Conservation (phyloP, 2,113 vertebrate genomes). For the Microtus richardsoni region DNA sequence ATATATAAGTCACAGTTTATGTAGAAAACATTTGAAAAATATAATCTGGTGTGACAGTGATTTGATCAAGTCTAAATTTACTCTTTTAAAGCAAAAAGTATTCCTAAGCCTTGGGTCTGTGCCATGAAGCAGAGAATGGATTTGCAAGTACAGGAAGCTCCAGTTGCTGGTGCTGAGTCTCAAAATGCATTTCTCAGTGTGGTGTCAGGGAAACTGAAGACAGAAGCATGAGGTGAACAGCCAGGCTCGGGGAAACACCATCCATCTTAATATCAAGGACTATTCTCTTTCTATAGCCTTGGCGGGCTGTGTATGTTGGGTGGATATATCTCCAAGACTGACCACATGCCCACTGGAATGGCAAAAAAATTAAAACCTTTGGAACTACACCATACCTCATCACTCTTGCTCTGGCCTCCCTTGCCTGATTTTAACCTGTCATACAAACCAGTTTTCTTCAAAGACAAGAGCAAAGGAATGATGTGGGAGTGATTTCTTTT, state of each 20-base stretch:
- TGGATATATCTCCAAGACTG: background rate
- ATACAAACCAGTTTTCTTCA: background rate
- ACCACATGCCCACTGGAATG: rapidly evolving
- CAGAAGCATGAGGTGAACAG: background rate
- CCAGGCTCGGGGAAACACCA: background rate
- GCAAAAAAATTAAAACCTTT: background rate
- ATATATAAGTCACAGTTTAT: background rate
- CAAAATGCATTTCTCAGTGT: background rate
- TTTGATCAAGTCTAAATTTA: background rate
- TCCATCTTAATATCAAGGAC: too few relatives aligned
- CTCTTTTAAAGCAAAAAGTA: background rate
- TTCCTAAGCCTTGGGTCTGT: background rate
- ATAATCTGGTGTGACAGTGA: background rate
- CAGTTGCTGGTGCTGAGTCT: background rate
- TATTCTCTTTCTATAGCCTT: background rate
- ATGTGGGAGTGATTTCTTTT: too few relatives aligned
- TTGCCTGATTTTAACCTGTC: background rate
- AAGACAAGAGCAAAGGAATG: background rate
- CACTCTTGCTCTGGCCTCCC: background rate
- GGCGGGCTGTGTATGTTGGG: background rate
- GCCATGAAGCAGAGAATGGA: background rate
- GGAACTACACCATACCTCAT: background rate
- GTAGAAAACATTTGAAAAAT: background rate
- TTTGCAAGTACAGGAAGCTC: background rate
- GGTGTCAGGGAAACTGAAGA: background rate